Percentiles rank a stretch among this genome's conserved stretches.
Conservation (phyloP, 2,888 invertebrate genomes). For the Caenorhabditis sp. region DNA sequence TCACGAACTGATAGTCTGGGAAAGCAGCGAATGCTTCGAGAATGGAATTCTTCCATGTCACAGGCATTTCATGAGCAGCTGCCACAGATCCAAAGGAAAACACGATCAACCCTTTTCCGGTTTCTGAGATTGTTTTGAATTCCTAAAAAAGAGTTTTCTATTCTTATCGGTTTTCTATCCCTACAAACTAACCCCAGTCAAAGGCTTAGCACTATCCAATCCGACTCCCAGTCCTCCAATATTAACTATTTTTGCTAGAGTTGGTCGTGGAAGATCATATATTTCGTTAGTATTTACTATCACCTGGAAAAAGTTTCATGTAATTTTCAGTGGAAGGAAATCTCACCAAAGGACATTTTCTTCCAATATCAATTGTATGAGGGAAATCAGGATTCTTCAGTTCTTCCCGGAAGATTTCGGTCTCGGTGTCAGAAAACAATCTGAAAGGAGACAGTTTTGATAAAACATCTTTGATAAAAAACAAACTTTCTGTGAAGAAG, state of each 20-base stretch:
- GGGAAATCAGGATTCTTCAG: conserved; percentile 75
- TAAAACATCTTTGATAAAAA: background rate
- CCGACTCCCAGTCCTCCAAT: conserved; percentile 80
- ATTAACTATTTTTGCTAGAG: conserved; percentile 76
- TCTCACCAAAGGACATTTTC: conserved; percentile 65
- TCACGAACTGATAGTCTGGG: conserved; percentile 73
- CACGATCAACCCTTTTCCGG: conserved; percentile 71
- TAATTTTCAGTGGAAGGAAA: no score
- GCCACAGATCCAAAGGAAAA: conserved; percentile 77
- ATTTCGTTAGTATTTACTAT: conserved; percentile 77
- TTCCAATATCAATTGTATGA: conserved; percentile 71
- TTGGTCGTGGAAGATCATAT: conserved; percentile 76
- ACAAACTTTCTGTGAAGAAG: conserved; percentile 20
- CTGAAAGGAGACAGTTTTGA: conserved; percentile 40
- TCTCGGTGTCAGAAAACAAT: conserved; percentile 64
- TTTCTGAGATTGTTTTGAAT: conserved; percentile 69
- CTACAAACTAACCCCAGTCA: conserved; percentile 52
- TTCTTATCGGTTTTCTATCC: background rate
- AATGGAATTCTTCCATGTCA: conserved; percentile 64
- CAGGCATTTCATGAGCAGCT: conserved; percentile 69
- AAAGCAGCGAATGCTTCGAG: conserved; percentile 70
- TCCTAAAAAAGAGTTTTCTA: conserved; percentile 28
- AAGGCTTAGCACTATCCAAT: conserved; percentile 68
- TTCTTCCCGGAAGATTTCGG: conserved; percentile 72
- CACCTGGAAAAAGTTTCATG: conserved; percentile 22